Evolutionary conservation across 1,140 invertebrate species (phyloP).

Genomic region (Panonychus citri): DNA sequence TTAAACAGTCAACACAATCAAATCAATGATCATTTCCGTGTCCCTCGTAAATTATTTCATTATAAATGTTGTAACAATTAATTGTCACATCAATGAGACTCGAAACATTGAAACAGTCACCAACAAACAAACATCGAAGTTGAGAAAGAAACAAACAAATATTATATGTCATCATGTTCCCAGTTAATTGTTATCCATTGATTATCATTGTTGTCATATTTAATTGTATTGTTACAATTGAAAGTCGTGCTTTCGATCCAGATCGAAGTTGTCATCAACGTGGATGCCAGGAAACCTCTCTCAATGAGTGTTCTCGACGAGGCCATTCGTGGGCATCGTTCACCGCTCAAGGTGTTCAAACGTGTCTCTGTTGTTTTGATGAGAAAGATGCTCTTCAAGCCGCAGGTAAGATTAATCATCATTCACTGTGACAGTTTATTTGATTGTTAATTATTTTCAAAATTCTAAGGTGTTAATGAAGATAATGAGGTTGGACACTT

Average conservation of each 20-base stretch:
- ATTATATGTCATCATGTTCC: too few species aligned
- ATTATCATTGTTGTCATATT: neutral
- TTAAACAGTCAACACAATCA: too few species aligned
- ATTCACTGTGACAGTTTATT: neutral
- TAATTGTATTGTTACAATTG: neutral
- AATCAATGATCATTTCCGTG: too few species aligned
- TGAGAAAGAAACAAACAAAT: too few species aligned
- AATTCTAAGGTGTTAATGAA: neutral
- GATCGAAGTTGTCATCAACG: neutral
- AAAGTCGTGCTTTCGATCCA: neutral
- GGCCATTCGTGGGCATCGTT: neutral
- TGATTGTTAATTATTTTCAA: neutral
- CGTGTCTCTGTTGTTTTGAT: neutral
- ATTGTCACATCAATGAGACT: too few species aligned
- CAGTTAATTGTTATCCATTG: too few species aligned
- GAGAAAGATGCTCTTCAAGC: neutral
- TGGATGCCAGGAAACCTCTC: neutral
- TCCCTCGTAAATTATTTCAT: too few species aligned
- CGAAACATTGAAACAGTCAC: too few species aligned
- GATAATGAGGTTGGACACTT: neutral
- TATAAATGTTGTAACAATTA: too few species aligned
- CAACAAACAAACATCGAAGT: too few species aligned
- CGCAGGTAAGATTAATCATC: neutral
- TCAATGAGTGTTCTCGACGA: neutral
- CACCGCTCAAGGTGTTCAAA: neutral